Conservation (phyloP, 2,888 invertebrate species). For the Apomyelois bistriatella region DNA sequence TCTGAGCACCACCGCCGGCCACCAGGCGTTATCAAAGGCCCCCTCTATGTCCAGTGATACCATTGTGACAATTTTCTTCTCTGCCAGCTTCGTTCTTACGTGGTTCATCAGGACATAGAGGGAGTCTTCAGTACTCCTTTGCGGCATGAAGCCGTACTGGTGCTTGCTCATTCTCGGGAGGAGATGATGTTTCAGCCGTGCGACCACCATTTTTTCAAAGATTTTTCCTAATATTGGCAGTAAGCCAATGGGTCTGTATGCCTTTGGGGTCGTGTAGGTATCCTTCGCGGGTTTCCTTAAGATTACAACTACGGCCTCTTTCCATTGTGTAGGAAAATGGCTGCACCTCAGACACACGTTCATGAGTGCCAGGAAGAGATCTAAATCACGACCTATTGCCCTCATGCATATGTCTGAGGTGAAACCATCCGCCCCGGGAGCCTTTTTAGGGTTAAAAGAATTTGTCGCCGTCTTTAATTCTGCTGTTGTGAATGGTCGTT, state of each 20-base stretch:
- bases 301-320: not conserved
- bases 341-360: not conserved
- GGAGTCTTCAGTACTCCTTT: too few species aligned
- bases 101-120: too few species aligned
- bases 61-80: too few species aligned
- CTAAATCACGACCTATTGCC: not conserved
- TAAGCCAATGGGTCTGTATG: not conserved
- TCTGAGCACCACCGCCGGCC: too few species aligned
- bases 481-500: not conserved
- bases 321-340: not conserved
- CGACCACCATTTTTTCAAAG: too few species aligned
- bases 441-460: not conserved
- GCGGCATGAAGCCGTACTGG: too few species aligned
- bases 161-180: too few species aligned
- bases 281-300: not conserved
- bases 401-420: not conserved
- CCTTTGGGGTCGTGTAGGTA: not conserved
- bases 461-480: not conserved
- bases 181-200: too few species aligned
- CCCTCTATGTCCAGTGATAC: too few species aligned
- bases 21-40: too few species aligned
- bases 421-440: not conserved
- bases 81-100: too few species aligned
- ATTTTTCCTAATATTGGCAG: too few species aligned
- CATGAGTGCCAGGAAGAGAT: not conserved